phyloP scores from a whole-genome alignment of 2,888 invertebrate genomes.

The Itoplectis maculator region DNA sequence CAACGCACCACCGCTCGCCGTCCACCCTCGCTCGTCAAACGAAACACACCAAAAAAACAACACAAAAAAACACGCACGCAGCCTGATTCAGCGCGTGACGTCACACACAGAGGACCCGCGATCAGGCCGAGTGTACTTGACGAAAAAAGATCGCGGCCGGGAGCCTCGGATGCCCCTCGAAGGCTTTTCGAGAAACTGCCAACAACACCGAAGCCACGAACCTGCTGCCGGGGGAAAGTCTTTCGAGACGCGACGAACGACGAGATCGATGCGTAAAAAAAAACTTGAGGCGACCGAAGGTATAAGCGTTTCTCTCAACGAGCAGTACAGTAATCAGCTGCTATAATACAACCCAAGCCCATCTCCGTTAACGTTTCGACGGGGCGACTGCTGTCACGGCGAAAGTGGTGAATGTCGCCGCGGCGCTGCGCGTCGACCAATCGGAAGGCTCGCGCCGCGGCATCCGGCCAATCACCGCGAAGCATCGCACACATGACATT shows the following conservation, averaged over 20 bases:
- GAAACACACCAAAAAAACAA: not conserved
- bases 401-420: slow-evolving; percentile 29
- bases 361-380: slow-evolving; percentile 73
- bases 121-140: not conserved
- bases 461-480: slow-evolving; percentile 53
- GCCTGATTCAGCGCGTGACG: slow-evolving; percentile 77
- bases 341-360: slow-evolving; percentile 74
- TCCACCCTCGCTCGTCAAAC: slow-evolving; percentile 3
- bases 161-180: not conserved
- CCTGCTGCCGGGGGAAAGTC: slow-evolving; percentile 12
- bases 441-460: slow-evolving; percentile 25
- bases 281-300: slow-evolving; percentile 17
- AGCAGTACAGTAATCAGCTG: slow-evolving; percentile 74
- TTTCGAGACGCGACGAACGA: slow-evolving; percentile 8
- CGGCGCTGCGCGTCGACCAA: slow-evolving; percentile 63
- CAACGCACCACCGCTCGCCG: not conserved
- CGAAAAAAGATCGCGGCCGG: not conserved
- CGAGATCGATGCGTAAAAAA: slow-evolving; percentile 24
- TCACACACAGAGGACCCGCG: slow-evolving; percentile 70
- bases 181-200: not conserved
- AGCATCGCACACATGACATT: slow-evolving; percentile 63
- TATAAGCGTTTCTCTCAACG: slow-evolving; percentile 27
- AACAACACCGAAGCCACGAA: slow-evolving; percentile 26
- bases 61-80: slow-evolving; percentile 70
- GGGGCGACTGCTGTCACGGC: slow-evolving; percentile 71